Conservation (phyloP, 1,140 invertebrate species). For the Yoshiicerus persimilis region DNA sequence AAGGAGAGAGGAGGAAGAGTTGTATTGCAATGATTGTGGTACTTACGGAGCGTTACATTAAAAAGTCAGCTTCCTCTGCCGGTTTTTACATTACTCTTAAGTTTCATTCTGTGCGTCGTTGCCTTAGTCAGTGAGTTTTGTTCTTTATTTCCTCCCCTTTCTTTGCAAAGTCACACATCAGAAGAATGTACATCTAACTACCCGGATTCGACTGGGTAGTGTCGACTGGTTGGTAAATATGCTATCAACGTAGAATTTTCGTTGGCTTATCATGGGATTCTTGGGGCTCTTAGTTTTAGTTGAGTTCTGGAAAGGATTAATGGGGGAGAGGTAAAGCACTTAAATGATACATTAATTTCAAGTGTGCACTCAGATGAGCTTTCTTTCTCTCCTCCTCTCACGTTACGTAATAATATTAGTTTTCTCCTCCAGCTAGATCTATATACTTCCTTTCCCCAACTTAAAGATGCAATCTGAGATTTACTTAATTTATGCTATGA, state of each 20-base stretch:
- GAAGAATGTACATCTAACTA: neutral
- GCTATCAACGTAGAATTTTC: neutral
- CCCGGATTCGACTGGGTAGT: neutral
- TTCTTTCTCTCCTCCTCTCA: neutral
- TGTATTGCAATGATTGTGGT: too few species aligned
- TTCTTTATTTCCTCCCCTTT: neutral
- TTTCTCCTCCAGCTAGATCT: neutral
- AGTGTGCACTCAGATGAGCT: neutral
- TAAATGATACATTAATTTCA: conserved; percentile 19
- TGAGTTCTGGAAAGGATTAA: neutral
- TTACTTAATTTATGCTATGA: neutral
- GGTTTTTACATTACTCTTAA: neutral
- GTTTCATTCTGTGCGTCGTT: neutral
- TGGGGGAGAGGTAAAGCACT: conserved; percentile 11
- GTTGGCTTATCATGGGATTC: neutral
- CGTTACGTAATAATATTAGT: too few species aligned
- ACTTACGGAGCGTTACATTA: neutral
- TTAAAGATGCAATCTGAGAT: neutral
- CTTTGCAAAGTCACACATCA: neutral
- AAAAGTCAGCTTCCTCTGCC: neutral
- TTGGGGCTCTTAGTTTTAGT: neutral
- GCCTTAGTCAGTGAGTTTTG: neutral
- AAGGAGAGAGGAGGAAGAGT: too few species aligned
- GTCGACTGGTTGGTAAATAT: neutral
- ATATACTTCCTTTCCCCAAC: neutral